Percentiles rank a stretch among this genome's conserved stretches.
phyloP scores from a whole-genome alignment of 2,888 invertebrate genomes.

The Leptopilina myrica region DNA sequence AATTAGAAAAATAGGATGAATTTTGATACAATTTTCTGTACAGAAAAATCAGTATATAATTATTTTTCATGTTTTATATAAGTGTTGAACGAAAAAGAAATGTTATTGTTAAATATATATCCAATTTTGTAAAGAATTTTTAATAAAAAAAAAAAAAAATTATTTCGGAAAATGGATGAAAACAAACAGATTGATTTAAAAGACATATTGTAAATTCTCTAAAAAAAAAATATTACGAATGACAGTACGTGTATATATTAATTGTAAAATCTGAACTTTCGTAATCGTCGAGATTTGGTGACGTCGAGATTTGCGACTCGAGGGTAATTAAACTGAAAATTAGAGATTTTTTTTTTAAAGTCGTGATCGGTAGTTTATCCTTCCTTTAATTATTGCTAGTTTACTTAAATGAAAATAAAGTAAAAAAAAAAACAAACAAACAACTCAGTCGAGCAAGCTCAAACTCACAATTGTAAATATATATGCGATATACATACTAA shows the following conservation, averaged over 20 bases:
- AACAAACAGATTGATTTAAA: slow-evolving; percentile 39
- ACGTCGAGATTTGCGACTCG: slow-evolving; percentile 50
- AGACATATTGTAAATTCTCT: slow-evolving; percentile 65
- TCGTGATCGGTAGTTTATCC: slow-evolving; percentile 57
- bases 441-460: slow-evolving; percentile 72
- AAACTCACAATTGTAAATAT: slow-evolving; percentile 76
- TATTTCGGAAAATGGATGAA: neutral
- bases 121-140: slow-evolving; percentile 18
- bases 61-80: slow-evolving; percentile 33
- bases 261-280: slow-evolving; percentile 69
- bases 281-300: slow-evolving; percentile 54
- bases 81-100: slow-evolving; percentile 1
- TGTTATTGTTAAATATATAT: slow-evolving; percentile 37
- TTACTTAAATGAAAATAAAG: slow-evolving; percentile 61
- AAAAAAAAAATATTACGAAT: slow-evolving; percentile 48
- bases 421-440: no score
- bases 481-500: slow-evolving; percentile 68
- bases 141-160: neutral
- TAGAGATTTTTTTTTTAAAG: slow-evolving; percentile 43
- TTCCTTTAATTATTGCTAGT: slow-evolving; percentile 67
- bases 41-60: slow-evolving; percentile 38
- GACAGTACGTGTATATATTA: slow-evolving; percentile 64
- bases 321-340: slow-evolving; percentile 12
- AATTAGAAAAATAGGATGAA: no score
- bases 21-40: slow-evolving; percentile 16